Percentiles rank a stretch among this genome's conserved stretches.
Evolutionary conservation across 1,140 invertebrate species (phyloP).

Genomic region (Magallana angulata): DNA sequence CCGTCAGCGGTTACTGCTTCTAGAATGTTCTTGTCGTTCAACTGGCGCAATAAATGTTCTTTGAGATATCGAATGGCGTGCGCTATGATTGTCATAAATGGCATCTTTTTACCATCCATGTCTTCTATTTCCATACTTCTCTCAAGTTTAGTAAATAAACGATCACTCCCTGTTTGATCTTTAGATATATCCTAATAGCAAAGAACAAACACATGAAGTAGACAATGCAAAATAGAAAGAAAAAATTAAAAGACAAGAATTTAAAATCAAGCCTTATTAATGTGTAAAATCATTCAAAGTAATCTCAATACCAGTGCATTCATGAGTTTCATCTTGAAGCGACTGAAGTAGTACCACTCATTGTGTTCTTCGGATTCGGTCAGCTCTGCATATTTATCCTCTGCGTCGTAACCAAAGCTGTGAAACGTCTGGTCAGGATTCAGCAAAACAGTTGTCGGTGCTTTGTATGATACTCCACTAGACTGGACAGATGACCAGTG

Average conservation of each 20-base stretch:
- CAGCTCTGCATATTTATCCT: constrained; percentile 82
- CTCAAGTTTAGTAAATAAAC: background rate
- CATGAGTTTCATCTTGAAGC: constrained; percentile 83
- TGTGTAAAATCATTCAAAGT: background rate
- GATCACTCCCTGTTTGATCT: background rate
- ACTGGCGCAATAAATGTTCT: constrained; percentile 26
- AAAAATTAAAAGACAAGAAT: too few species aligned
- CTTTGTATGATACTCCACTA: constrained; percentile 83
- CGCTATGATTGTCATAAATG: constrained; percentile 26
- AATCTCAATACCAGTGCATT: constrained; percentile 72
- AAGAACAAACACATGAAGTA: too few species aligned
- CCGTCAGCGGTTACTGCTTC: background rate
- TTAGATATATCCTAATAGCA: constrained; percentile 16
- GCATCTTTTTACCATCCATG: constrained; percentile 38
- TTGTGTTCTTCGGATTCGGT: constrained; percentile 78
- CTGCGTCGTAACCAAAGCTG: constrained; percentile 82
- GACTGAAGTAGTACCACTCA: constrained; percentile 83
- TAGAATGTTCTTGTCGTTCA: constrained; percentile 3
- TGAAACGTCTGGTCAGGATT: constrained; percentile 81
- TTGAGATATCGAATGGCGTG: constrained; percentile 35
- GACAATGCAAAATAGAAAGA: too few species aligned
- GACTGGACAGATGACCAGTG: constrained; percentile 55
- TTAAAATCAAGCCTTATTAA: background rate
- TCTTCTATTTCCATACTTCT: constrained; percentile 39
- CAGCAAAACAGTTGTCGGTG: constrained; percentile 82